Percentiles rank a stretch among this genome's conserved stretches.
Evolutionary conservation across 53 echinoderm and acorn worm species (phyloP).

Genomic region (Mesocentrotus franciscanus): DNA sequence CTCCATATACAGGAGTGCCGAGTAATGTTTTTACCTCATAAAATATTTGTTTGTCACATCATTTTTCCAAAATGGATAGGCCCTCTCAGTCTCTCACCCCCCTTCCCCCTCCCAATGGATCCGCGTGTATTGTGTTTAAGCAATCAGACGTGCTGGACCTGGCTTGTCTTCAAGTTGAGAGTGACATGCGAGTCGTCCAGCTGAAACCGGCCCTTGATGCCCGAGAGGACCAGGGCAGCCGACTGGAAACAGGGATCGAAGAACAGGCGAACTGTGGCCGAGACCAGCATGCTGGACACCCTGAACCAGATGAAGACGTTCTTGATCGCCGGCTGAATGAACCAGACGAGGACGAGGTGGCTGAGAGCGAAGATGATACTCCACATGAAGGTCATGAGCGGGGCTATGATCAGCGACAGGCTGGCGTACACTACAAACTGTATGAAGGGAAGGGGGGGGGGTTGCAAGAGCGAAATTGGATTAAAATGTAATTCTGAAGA

Average conservation of each 20-base stretch:
- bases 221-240: neutral
- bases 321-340: constrained; percentile 33
- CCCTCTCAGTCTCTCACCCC: too few relatives aligned
- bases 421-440: constrained; percentile 12
- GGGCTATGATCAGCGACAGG: constrained; percentile 1
- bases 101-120: too few relatives aligned
- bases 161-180: neutral
- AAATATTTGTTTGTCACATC: neutral
- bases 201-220: constrained; percentile 41
- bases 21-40: neutral
- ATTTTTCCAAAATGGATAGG: neutral
- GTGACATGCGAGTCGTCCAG: constrained; percentile 4
- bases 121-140: too few relatives aligned
- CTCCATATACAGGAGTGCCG: too few relatives aligned
- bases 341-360: constrained; percentile 31
- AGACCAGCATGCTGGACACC: neutral
- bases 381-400: constrained; percentile 17
- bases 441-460: neutral
- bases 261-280: neutral
- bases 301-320: neutral
- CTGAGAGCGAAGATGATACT: constrained; percentile 10
- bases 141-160: neutral
- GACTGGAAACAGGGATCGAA: constrained; percentile 38
- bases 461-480: neutral
- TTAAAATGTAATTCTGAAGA: neutral